Percentiles rank a stretch among this genome's conserved stretches.
phyloP scores from a whole-genome alignment of 2,113 vertebrate species.

The Morone chrysops region DNA sequence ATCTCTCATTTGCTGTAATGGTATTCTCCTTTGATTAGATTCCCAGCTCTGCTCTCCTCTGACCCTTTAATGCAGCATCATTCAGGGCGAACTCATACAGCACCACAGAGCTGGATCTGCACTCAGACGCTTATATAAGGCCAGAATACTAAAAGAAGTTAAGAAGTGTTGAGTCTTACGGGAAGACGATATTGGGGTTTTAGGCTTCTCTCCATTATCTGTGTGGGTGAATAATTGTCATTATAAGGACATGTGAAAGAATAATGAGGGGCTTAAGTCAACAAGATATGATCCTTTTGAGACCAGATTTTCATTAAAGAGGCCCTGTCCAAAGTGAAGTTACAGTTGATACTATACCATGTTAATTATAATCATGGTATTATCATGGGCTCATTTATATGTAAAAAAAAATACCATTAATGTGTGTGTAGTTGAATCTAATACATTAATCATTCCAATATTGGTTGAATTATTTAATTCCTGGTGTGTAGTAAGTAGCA shows the following conservation, averaged over 20 bases:
- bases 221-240: neutral
- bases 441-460: neutral
- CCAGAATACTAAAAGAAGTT: constrained; percentile 12
- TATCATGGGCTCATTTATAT: neutral
- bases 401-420: neutral
- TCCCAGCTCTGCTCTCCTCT: constrained; percentile 58
- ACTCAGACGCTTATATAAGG: constrained; percentile 13
- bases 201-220: constrained; percentile 8
- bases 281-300: neutral
- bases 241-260: neutral
- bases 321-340: neutral
- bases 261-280: neutral
- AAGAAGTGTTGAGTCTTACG: neutral
- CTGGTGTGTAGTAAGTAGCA: neutral
- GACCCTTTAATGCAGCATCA: constrained; percentile 67
- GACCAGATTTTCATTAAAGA: neutral
- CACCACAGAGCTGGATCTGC: constrained; percentile 47
- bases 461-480: neutral
- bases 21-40: constrained; percentile 77
- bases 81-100: constrained; percentile 50
- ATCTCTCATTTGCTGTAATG: constrained; percentile 76
- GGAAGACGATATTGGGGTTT: constrained; percentile 25
- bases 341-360: neutral
- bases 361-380: neutral
- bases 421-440: neutral